phyloP scores from a whole-genome alignment of 1,140 invertebrate genomes.

The Dufourea novaeangliae region DNA sequence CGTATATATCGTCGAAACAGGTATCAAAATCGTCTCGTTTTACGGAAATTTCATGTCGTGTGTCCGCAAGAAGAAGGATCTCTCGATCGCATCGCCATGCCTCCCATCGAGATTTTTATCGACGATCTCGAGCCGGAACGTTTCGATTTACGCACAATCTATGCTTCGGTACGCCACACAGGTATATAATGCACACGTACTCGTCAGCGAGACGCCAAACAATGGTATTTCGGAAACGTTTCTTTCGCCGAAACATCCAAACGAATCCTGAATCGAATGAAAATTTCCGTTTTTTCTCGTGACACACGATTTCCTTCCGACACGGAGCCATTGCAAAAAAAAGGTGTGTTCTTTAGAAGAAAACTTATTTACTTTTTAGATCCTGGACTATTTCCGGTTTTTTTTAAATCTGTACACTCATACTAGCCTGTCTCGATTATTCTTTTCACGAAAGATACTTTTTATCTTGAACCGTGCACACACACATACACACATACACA shows the following conservation, averaged over 20 bases:
- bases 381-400: too few species aligned
- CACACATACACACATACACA: background rate
- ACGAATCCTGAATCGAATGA: too few species aligned
- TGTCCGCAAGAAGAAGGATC: background rate
- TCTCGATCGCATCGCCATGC: background rate
- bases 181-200: conserved; percentile 25
- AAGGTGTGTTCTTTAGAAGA: too few species aligned
- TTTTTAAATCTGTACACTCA: too few species aligned
- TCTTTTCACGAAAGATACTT: background rate
- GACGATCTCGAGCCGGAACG: conserved; percentile 1
- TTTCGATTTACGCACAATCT: conserved; percentile 48
- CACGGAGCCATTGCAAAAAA: too few species aligned
- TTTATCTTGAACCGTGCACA: background rate
- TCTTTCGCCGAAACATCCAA: too few species aligned
- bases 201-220: background rate
- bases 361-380: too few species aligned
- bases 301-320: too few species aligned
- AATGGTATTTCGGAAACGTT: background rate
- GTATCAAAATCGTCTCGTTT: too few species aligned
- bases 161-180: conserved; percentile 47
- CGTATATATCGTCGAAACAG: too few species aligned
- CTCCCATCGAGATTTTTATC: background rate
- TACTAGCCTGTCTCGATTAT: background rate
- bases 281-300: too few species aligned
- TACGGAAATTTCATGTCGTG: too few species aligned